These are phyloP conservation scores for Danio tinwini DNA, from an alignment of 2,797 vertebrate species.

Conservation along the genomic window DNA sequence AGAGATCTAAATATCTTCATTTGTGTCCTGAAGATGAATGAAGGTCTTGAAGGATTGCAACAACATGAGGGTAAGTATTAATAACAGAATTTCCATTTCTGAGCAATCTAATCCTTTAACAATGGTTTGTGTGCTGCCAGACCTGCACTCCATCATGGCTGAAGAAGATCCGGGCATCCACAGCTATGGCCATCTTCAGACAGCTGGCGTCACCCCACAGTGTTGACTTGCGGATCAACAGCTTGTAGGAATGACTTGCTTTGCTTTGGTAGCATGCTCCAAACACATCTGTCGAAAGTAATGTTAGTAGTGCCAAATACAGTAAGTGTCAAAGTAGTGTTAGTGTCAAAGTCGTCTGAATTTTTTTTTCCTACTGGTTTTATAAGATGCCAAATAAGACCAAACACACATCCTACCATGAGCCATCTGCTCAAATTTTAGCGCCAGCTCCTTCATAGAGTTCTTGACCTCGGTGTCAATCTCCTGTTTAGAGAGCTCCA, in stretches of 20 bases:
- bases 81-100: no score
- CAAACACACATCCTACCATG: constrained; percentile 75
- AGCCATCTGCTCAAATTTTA: constrained; percentile 85
- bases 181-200: constrained; percentile 77
- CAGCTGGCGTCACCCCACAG: constrained; percentile 70
- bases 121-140: background rate
- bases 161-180: constrained; percentile 86
- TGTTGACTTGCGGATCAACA: constrained; percentile 81
- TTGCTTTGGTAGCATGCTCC: constrained; percentile 84
- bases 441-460: constrained; percentile 83
- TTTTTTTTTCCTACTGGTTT: no score
- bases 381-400: background rate
- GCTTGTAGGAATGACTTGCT: constrained; percentile 81
- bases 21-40: no score
- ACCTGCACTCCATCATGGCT: constrained; percentile 93
- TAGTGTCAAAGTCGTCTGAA: background rate
- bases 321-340: no score
- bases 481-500: constrained; percentile 85
- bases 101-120: background rate
- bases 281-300: constrained; percentile 76
- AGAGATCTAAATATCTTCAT: no score
- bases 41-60: no score
- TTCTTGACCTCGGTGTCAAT: constrained; percentile 79
- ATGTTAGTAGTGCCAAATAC: background rate
- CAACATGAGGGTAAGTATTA: no score